Evolutionary conservation across 2,888 invertebrate species (phyloP), one percentile per base, ranked within the genome.

Genomic region (Heliconius ismenius): DNA sequence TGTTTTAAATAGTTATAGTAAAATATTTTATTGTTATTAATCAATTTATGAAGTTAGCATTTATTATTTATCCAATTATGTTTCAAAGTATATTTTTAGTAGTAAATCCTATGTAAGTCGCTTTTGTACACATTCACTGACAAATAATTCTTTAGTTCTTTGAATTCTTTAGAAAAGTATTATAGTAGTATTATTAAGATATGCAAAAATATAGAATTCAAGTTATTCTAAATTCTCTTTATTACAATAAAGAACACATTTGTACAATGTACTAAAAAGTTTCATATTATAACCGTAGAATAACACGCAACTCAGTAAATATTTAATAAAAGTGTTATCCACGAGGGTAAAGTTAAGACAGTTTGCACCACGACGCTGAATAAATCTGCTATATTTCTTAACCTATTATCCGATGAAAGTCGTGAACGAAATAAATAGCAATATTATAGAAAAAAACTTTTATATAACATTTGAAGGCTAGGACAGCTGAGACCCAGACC

Each of bases 341-440:
- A 76, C 88, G 83, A 84, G 87, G 86, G 88, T 84, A 84, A 86
- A 89, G 84, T 89, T 89, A 84, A 81, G 86, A 86, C 87, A 89
- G 85, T 88, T 87, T 82, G 80, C 84, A 85, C 83, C 82, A 83
- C 81, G 81, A 82, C 82, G 83, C 79, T 80, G 84, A 86, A 87
- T 87, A 87, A 87, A 83, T 85, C 83, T 79, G 80, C 81, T 79
- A 81, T 86, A 83, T 84, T 84, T 85, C 85, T 82, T 76, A 81
- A 80, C 79, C 81, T 81, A 86, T 84, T 81, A 85, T 83, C 81
- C 79, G 76, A 83, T 78, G 79, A 78, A 77, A 78, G 82, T 77
- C 81, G 82, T 82, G 80, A 82, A 84, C 77, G 80, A 77, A 70
- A 75, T 79, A 81, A 79, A 81, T 79, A 79, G 79, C 75, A 76